phyloP scores from a whole-genome alignment of 53 echinoderm and acorn worm genomes.

The Luidia sarsii region DNA sequence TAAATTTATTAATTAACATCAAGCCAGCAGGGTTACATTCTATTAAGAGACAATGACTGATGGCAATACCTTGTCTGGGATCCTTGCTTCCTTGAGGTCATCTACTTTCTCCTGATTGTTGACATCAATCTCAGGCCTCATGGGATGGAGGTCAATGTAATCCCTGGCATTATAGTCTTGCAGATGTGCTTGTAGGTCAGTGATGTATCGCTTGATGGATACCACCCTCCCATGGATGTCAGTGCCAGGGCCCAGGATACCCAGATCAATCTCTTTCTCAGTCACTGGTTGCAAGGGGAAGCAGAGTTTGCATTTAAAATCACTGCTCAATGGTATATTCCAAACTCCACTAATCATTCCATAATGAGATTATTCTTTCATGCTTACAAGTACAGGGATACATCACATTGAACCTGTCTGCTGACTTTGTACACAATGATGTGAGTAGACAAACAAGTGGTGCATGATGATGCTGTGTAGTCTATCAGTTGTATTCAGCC shows the following conservation, averaged over 20 bases:
- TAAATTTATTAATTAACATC: too few species aligned
- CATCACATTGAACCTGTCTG: too few species aligned
- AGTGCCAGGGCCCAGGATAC: slow-evolving; percentile 26
- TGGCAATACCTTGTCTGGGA: slow-evolving; percentile 64
- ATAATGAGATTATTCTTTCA: too few species aligned
- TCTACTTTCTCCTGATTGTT: slow-evolving; percentile 61
- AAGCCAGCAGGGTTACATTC: too few species aligned
- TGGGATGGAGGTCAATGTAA: slow-evolving; percentile 78
- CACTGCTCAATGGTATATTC: too few species aligned
- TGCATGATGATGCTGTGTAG: too few species aligned
- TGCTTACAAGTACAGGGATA: too few species aligned
- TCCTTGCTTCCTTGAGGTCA: slow-evolving; percentile 63
- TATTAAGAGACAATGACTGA: neutral
- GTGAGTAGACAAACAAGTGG: too few species aligned
- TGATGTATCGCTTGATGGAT: slow-evolving; percentile 69
- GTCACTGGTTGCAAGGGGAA: slow-evolving; percentile 62
- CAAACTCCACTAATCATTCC: too few species aligned
- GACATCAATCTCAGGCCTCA: slow-evolving; percentile 77
- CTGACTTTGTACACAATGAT: too few species aligned
- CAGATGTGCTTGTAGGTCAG: slow-evolving; percentile 74
- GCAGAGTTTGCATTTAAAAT: too few species aligned
- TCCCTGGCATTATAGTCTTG: slow-evolving; percentile 89
- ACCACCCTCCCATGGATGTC: slow-evolving; percentile 50
- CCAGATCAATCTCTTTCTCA: slow-evolving; percentile 69
- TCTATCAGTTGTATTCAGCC: too few species aligned